A percentile compares a stretch with the other conserved stretches of the same genome.
Evolutionary conservation across 2,797 vertebrate species (phyloP).

Genomic region (Myotis pilosus): DNA sequence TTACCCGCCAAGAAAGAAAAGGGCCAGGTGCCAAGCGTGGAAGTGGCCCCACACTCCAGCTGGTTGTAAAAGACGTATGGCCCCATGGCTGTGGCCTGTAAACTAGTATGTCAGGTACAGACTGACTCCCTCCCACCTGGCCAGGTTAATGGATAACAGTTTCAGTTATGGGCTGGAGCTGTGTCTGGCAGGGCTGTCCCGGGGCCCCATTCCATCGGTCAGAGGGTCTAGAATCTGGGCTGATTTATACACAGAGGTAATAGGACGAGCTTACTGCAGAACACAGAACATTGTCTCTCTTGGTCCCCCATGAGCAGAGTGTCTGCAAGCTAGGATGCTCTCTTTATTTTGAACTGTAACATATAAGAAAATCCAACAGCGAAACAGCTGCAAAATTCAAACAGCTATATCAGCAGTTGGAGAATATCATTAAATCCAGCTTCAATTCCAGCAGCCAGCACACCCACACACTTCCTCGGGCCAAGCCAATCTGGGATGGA

Average conservation of each 20-base stretch:
- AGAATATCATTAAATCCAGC: slow-evolving; percentile 29
- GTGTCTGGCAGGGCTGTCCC: background rate
- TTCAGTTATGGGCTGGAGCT: background rate
- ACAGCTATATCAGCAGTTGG: background rate
- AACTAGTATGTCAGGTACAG: background rate
- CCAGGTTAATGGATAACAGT: slow-evolving; percentile 17
- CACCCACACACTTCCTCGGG: slow-evolving; percentile 56
- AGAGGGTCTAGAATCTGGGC: background rate
- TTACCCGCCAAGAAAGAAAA: background rate
- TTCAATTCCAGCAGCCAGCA: background rate
- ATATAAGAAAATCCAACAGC: background rate
- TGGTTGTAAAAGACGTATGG: background rate
- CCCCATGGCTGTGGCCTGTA: background rate
- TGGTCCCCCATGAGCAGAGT: too few relatives aligned
- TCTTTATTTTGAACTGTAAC: background rate
- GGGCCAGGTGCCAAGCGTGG: background rate
- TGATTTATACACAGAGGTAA: background rate
- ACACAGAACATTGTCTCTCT: background rate
- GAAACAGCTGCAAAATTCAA: slow-evolving; percentile 10
- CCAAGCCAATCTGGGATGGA: background rate
- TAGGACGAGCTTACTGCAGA: background rate
- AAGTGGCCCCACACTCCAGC: background rate
- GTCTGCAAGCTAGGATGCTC: too few relatives aligned
- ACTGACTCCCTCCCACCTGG: background rate
- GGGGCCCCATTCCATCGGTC: background rate